phyloP scores from a whole-genome alignment of 2,888 invertebrate genomes.

The Mycogona germanica region DNA sequence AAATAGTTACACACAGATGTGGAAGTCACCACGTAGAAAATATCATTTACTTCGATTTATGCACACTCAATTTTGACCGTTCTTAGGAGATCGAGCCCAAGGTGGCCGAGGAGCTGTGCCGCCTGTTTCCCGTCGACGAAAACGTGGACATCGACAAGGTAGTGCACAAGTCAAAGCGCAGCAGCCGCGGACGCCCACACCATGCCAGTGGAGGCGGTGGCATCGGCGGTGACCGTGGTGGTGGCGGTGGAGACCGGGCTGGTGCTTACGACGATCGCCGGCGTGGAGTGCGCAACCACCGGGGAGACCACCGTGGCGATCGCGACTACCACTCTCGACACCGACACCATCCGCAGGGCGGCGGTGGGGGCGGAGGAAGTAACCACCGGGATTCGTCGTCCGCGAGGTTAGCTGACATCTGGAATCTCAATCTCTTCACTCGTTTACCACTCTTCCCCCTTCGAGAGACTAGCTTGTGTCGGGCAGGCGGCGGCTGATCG shows the following conservation, averaged over 20 bases:
- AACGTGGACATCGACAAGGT: slow-evolving; percentile 78
- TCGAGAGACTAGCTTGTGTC: too few species aligned
- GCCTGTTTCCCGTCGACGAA: slow-evolving; percentile 86
- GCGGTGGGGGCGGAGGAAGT: not conserved
- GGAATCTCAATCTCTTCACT: too few species aligned
- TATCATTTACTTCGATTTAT: too few species aligned
- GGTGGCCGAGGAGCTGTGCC: slow-evolving; percentile 86
- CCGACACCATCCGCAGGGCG: not conserved
- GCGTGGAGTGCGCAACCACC: too few species aligned
- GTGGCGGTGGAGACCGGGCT: too few species aligned
- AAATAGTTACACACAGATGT: too few species aligned
- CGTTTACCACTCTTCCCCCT: too few species aligned
- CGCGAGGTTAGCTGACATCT: slow-evolving; percentile 2
- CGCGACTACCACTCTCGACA: not conserved
- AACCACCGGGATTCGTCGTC: not conserved
- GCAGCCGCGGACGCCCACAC: slow-evolving; percentile 10
- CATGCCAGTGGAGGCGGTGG: slow-evolving; percentile 2
- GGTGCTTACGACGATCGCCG: not conserved
- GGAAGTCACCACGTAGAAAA: too few species aligned
- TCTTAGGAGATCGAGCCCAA: slow-evolving; percentile 84
- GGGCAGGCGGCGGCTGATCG: too few species aligned
- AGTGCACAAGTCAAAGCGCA: slow-evolving; percentile 71
- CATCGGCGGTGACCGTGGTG: slow-evolving; percentile 1
- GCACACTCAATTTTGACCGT: too few species aligned
- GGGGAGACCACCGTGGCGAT: too few species aligned